phyloP scores from a whole-genome alignment of 2,113 vertebrate genomes.

The Pseudorectes ferrugineus region DNA sequence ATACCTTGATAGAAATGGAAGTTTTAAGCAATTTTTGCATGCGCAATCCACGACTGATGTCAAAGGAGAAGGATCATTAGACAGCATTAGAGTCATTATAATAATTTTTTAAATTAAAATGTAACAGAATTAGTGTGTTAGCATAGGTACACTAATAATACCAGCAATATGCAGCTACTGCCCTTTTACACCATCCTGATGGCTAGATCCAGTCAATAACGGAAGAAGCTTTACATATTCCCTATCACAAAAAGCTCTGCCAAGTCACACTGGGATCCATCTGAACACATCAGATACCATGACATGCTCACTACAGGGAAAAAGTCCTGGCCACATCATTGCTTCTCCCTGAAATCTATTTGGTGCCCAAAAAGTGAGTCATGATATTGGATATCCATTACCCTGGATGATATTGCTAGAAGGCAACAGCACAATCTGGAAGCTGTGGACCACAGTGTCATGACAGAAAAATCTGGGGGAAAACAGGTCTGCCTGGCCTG shows the following conservation, averaged over 20 bases:
- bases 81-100: constrained; percentile 6
- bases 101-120: constrained; percentile 32
- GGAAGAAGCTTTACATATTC: background rate
- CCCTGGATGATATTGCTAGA: background rate
- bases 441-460: background rate
- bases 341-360: background rate
- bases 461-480: background rate
- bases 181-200: background rate
- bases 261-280: background rate
- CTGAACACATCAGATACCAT: background rate
- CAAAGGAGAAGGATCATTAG: constrained; percentile 20
- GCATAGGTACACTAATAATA: background rate
- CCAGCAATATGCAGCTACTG: background rate
- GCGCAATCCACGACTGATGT: background rate
- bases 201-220: background rate
- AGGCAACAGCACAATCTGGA: background rate
- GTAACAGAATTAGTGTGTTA: constrained; percentile 2
- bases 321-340: background rate
- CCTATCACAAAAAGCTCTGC: background rate
- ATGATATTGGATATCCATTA: background rate
- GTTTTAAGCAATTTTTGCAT: constrained; percentile 35
- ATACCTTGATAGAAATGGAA: constrained; percentile 3
- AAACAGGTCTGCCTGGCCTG: no score
- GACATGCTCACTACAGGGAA: background rate
- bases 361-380: background rate